Conservation (phyloP, 2,888 invertebrate species). For the Troides helena region DNA sequence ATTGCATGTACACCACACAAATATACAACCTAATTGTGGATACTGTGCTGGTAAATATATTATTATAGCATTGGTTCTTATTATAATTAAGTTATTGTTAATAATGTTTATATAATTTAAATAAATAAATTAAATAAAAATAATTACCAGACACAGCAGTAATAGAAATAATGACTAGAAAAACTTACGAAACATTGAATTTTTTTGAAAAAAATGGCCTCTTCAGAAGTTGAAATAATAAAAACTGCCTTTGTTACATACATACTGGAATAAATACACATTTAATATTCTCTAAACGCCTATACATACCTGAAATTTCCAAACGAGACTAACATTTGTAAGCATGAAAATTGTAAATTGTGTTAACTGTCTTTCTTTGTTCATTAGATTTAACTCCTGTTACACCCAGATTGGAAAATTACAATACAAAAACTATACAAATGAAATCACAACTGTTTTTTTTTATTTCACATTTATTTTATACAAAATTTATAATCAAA, state of each 20-base stretch:
- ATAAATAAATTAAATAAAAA: background rate
- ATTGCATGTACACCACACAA: too few relatives aligned
- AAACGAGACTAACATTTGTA: background rate
- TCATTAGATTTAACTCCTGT: background rate
- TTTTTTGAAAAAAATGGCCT: background rate
- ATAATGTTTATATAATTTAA: background rate
- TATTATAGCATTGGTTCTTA: too few relatives aligned
- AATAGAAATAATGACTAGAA: background rate
- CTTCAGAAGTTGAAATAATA: background rate
- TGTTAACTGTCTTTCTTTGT: background rate
- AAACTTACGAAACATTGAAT: background rate
- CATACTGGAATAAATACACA: background rate
- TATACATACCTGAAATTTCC: conserved; percentile 11
- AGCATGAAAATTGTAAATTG: conserved; percentile 1
- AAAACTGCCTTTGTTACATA: background rate
- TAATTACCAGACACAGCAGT: too few relatives aligned
- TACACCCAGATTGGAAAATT: background rate
- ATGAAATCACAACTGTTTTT: background rate
- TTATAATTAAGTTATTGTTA: too few relatives aligned
- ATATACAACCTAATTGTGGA: too few relatives aligned
- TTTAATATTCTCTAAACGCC: background rate
- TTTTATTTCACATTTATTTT: background rate
- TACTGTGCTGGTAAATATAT: too few relatives aligned
- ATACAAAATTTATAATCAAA: background rate
- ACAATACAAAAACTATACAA: background rate